Base-by-base conservation (phyloP, 2,113 vertebrate species). In the Notiomystis cincta region DNA sequence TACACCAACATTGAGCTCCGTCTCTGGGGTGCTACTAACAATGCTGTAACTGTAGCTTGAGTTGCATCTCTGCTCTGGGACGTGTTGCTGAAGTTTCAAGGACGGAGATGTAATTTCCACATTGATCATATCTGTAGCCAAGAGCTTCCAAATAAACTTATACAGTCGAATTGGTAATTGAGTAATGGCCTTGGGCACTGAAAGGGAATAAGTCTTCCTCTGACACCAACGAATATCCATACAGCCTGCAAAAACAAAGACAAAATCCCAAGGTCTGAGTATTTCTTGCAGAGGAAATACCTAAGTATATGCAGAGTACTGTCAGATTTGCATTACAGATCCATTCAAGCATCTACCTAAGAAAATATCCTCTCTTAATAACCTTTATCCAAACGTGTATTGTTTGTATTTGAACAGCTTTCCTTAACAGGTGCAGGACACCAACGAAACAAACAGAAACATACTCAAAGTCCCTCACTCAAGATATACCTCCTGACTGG, bases 101-200 rank as follows among this genome's bases (percentile, higher is more conserved):
- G 83, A 82, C 0, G 98, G 97, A 9, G 98, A 97, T 0, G 37
- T 75, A 15, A 98, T 97, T 79, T 99, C 98, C 79, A 98, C 60
- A 0, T 98, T 98, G 64, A 94, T 85, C 47, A 98, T 40, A 72
- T 97, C 73, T 0, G 98, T 98, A 81, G 98, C 96, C 21, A 53
- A 90, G 40, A 99, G 38, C 85, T 98, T 97, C 99, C 99, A 99
- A 62, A 97, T 98, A 94, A 99, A 98, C 82, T 93, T 98, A 6
- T 97, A 95, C 24, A 99, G 97, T 4, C 88, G 96, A 53, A 98
- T 92, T 0, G 98, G 99, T 37, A 99, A 96, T 20, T 93, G 98
- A 31, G 97, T 75, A 40, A 98, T 92, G 94, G 97, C 57, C 2
- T 38, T 5, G 5, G 99, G 98, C 33, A 99, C 96, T 4, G 45